Evolutionary conservation across 2,888 invertebrate genomes (phyloP), one percentile per base, ranked within the genome.

Genomic region (Lasioglossum calceatum): DNA sequence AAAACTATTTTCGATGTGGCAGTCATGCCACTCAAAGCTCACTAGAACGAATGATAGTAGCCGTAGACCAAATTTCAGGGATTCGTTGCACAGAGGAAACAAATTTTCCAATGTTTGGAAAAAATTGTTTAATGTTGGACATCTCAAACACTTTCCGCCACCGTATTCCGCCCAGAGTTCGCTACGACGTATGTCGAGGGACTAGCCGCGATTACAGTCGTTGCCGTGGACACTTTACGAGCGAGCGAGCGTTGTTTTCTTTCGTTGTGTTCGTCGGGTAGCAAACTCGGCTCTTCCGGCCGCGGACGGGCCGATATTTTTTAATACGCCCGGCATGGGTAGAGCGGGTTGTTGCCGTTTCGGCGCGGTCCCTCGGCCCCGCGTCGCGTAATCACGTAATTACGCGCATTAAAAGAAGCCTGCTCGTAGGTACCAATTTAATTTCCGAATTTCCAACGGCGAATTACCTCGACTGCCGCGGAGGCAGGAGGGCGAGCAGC

Each of bases 381-480:
- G 81, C 83, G 84, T 77, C 84, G 79, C 80, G 90, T 88, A 93
- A 94, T 93, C 92, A 93, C 92, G 92, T 92, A 93, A 93, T 94
- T 93, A 92, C 92, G 92, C 91, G 90, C 90, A 92, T 93, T 93
- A 93, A 93, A 93, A 92, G 91, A 86, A 90, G 87, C 86, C 89
- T 82, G 80, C 78, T 88, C 90, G 91, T 92, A 93, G 92, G 93
- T 92, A 93, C 91, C 93, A 93, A 93, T 94, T 94, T 86, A 87
- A 87, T 87, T 94, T 92, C 92, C 93, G 91, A 94, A 94, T 93
- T 93, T 92, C 89, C 92, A 92, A 89, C 91, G 89, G 91, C 88
- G 91, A 92, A 93, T 93, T 94, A 93, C 91, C 92, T 90, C 88
- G 88, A 88, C 92, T 89, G 88, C 84, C 81, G 91, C 85, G 79